Conservation (phyloP, 2,797 vertebrate species). For the Argyrosomus regius region DNA sequence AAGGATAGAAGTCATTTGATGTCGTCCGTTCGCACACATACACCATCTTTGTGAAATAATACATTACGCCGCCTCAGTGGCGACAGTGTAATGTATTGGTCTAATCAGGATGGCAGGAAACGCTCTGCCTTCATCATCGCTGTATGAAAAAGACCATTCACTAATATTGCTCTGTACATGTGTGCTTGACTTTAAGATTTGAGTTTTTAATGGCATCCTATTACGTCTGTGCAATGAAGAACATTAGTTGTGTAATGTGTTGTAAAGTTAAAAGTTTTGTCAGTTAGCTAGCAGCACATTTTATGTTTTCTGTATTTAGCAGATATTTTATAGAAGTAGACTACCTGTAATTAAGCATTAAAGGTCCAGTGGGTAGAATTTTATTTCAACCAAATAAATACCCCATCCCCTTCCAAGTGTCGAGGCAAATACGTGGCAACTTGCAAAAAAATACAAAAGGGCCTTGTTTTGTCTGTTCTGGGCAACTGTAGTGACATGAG, state of each 20-base stretch:
- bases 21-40: conserved; percentile 5
- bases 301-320: neutral
- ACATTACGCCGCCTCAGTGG: conserved; percentile 24
- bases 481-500: too few relatives aligned
- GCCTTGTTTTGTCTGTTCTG: too few relatives aligned
- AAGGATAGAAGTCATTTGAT: conserved; percentile 10
- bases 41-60: conserved; percentile 35
- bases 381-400: too few relatives aligned
- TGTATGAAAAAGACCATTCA: conserved; percentile 50
- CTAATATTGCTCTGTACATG: neutral
- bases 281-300: neutral
- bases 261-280: neutral
- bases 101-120: conserved; percentile 56
- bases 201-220: conserved; percentile 16
- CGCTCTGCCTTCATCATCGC: conserved; percentile 22
- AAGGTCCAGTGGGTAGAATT: too few relatives aligned
- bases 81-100: conserved; percentile 27
- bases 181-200: conserved; percentile 1
- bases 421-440: too few relatives aligned
- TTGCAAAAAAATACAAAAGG: too few relatives aligned
- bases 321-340: too few relatives aligned
- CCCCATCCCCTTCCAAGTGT: too few relatives aligned
- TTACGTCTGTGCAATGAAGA: conserved; percentile 18
- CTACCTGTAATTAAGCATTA: neutral
- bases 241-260: neutral